phyloP scores from a whole-genome alignment of 1,140 invertebrate species.

The Batillaria attramentaria region DNA sequence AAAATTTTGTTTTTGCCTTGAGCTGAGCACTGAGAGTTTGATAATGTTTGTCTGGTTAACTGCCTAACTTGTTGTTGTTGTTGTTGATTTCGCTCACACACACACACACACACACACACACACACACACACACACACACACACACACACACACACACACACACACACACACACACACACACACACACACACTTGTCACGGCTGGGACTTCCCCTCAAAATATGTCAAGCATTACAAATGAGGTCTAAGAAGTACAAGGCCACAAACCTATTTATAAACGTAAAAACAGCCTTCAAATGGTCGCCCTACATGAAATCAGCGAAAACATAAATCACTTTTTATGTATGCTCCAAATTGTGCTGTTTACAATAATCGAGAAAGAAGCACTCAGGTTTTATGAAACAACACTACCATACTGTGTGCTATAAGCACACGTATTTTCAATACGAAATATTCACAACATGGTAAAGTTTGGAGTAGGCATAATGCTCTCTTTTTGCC shows the following conservation, averaged over 20 bases:
- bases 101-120: constrained; percentile 2
- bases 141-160: constrained; percentile 2
- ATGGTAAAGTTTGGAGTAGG: background rate
- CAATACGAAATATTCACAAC: background rate
- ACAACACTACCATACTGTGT: background rate
- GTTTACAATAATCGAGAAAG: background rate
- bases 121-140: constrained; percentile 2
- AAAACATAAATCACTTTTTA: background rate
- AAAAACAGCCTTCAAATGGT: background rate
- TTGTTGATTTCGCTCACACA: background rate
- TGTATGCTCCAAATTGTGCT: background rate
- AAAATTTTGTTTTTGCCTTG: background rate
- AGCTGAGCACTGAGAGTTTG: background rate
- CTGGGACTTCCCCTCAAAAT: too few relatives aligned
- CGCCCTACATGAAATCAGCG: background rate
- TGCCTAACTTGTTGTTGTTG: too few relatives aligned
- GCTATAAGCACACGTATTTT: background rate
- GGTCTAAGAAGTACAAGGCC: too few relatives aligned
- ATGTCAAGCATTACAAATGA: too few relatives aligned
- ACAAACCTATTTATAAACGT: background rate
- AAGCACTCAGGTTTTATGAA: background rate
- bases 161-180: constrained; percentile 2
- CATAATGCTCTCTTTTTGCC: background rate
- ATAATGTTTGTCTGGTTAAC: too few relatives aligned
- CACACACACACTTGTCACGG: background rate